Conservation (phyloP, 1,140 invertebrate genomes). For the Apocrypta bakeri region DNA sequence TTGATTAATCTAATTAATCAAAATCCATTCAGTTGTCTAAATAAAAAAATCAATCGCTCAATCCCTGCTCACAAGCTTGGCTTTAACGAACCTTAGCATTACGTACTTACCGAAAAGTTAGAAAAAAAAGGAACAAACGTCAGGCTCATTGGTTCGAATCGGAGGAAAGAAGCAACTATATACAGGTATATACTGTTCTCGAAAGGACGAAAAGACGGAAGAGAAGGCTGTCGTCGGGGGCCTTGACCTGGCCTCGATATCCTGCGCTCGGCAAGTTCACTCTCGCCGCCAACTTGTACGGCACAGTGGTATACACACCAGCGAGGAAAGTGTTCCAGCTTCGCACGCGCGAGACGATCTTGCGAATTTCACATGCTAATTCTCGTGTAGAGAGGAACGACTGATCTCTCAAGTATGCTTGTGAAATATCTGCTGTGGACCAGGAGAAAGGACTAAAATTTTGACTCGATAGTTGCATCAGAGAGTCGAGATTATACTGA, state of each 20-base stretch:
- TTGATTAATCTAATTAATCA: too few relatives aligned
- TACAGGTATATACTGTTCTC: background rate
- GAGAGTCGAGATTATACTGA: background rate
- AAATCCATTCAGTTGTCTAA: too few relatives aligned
- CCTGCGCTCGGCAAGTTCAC: slow-evolving; percentile 68
- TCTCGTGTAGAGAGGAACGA: background rate
- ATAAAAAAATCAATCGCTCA: too few relatives aligned
- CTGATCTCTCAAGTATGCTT: background rate
- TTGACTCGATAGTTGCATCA: background rate
- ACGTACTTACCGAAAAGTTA: too few relatives aligned
- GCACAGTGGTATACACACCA: background rate
- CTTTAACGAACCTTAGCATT: too few relatives aligned
- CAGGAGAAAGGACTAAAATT: background rate
- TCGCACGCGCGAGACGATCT: background rate
- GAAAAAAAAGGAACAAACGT: too few relatives aligned
- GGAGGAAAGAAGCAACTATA: too few relatives aligned
- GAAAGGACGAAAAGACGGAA: slow-evolving; percentile 53
- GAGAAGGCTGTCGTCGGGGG: slow-evolving; percentile 60
- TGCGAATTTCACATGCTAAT: slow-evolving; percentile 26
- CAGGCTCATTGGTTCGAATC: too few relatives aligned
- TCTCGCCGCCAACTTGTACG: slow-evolving; percentile 70
- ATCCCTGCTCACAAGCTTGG: too few relatives aligned
- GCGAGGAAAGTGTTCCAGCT: slow-evolving; percentile 72
- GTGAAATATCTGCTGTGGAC: background rate
- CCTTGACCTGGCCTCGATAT: slow-evolving; percentile 76